phyloP scores from a whole-genome alignment of 1,140 invertebrate genomes.

The Drosophila melanogaster region DNA sequence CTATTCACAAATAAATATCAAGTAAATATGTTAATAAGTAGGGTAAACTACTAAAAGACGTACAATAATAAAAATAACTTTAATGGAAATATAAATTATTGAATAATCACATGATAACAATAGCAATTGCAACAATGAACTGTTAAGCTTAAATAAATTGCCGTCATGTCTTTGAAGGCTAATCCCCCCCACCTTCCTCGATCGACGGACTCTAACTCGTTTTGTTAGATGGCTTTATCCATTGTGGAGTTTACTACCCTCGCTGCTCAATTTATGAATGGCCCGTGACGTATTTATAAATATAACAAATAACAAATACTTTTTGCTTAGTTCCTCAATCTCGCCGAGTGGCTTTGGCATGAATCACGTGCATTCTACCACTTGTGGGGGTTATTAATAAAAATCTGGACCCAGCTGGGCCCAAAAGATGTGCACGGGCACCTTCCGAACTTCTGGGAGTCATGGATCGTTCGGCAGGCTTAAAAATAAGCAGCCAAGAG shows the following conservation, averaged over 20 bases:
- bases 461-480: conserved; percentile 31
- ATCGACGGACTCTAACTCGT: conserved; percentile 21
- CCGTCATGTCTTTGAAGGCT: conserved; percentile 31
- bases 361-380: conserved; percentile 32
- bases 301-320: conserved; percentile 48
- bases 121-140: conserved; percentile 12
- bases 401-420: conserved; percentile 31
- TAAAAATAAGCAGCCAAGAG: conserved; percentile 46
- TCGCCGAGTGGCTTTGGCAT: conserved; percentile 16
- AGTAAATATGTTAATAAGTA: conserved; percentile 7
- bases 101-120: conserved; percentile 1
- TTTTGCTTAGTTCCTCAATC: conserved; percentile 46
- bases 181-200: not conserved
- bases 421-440: conserved; percentile 26
- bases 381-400: conserved; percentile 37
- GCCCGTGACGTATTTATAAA: conserved; percentile 36
- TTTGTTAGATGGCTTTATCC: conserved; percentile 26
- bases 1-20: not conserved
- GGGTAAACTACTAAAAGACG: not conserved
- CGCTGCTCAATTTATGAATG: conserved; percentile 41
- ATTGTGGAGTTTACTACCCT: conserved; percentile 30
- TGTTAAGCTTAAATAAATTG: conserved; percentile 15
- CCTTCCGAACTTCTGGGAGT: conserved; percentile 24
- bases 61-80: not conserved
- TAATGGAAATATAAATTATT: conserved; percentile 4